Evolutionary conservation across 1,140 invertebrate species (phyloP).

Genomic region (Phortica variegata): DNA sequence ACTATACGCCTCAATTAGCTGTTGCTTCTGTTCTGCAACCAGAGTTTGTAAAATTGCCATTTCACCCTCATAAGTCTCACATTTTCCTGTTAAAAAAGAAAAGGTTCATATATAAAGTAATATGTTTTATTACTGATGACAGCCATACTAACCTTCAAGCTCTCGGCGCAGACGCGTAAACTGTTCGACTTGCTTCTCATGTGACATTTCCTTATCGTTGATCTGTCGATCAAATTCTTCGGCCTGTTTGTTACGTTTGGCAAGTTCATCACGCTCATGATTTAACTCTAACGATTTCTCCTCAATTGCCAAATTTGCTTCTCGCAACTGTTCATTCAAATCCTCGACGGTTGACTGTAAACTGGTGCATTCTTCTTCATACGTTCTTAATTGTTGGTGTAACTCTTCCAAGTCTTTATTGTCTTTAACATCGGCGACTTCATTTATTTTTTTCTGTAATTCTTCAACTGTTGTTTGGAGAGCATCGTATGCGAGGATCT

Average conservation of each 20-base stretch:
- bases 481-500: too few relatives aligned
- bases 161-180: conserved; percentile 35
- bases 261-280: conserved; percentile 21
- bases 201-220: conserved; percentile 35
- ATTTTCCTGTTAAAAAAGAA: conserved; percentile 6
- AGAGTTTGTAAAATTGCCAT: conserved; percentile 42
- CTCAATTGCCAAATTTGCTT: conserved; percentile 1
- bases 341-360: conserved; percentile 14
- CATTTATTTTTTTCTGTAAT: not conserved
- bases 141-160: conserved; percentile 19
- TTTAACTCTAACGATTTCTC: conserved; percentile 7
- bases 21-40: conserved; percentile 49
- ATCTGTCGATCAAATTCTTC: conserved; percentile 39
- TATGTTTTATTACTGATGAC: not conserved
- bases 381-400: not conserved
- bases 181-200: conserved; percentile 47
- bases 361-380: conserved; percentile 4
- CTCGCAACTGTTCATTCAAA: conserved; percentile 17
- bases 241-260: conserved; percentile 25
- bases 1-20: conserved; percentile 45
- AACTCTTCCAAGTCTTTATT: conserved; percentile 2
- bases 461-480: too few relatives aligned
- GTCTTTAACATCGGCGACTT: not conserved
- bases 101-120: too few relatives aligned
- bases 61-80: conserved; percentile 39